Evolutionary conservation across 2,888 invertebrate species (phyloP).

Genomic region (Lutraria lutraria): DNA sequence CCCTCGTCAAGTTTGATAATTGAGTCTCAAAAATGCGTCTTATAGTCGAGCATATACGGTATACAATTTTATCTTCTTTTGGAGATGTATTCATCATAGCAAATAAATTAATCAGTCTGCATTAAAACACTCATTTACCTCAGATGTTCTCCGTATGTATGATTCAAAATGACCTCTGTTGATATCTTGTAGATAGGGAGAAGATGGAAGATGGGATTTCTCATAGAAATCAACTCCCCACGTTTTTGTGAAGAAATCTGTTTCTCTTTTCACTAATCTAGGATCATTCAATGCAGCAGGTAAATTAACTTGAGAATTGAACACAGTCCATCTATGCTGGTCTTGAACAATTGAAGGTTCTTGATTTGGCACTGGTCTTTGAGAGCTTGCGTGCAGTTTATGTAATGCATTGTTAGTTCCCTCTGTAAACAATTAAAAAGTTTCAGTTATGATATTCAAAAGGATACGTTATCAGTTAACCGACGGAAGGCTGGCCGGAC

Average conservation of each 20-base stretch:
- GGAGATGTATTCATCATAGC: too few species aligned
- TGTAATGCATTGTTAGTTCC: slow-evolving; percentile 50
- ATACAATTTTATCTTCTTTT: too few species aligned
- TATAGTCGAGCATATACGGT: too few species aligned
- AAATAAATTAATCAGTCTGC: neutral
- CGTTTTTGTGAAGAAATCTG: slow-evolving; percentile 96
- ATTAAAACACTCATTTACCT: slow-evolving; percentile 76
- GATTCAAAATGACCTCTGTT: slow-evolving; percentile 94
- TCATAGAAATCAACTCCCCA: slow-evolving; percentile 97
- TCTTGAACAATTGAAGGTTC: slow-evolving; percentile 85
- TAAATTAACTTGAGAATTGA: slow-evolving; percentile 96
- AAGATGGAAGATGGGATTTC: slow-evolving; percentile 92
- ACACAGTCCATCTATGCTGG: slow-evolving; percentile 91
- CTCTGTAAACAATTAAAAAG: slow-evolving; percentile 33
- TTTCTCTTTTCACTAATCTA: slow-evolving; percentile 91
- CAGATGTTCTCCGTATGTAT: slow-evolving; percentile 92
- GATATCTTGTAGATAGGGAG: slow-evolving; percentile 94
- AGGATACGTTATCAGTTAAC: too few species aligned
- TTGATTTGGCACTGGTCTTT: slow-evolving; percentile 49
- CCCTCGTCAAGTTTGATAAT: too few species aligned
- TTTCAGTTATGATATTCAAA: too few species aligned
- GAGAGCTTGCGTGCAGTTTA: slow-evolving; percentile 52
- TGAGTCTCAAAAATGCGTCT: too few species aligned
- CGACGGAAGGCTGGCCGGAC: too few species aligned
- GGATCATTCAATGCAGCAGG: slow-evolving; percentile 98